Percentiles rank a stretch among this genome's conserved stretches.
Conservation (phyloP, 2,888 invertebrate species). For the Acrobasis suavella region DNA sequence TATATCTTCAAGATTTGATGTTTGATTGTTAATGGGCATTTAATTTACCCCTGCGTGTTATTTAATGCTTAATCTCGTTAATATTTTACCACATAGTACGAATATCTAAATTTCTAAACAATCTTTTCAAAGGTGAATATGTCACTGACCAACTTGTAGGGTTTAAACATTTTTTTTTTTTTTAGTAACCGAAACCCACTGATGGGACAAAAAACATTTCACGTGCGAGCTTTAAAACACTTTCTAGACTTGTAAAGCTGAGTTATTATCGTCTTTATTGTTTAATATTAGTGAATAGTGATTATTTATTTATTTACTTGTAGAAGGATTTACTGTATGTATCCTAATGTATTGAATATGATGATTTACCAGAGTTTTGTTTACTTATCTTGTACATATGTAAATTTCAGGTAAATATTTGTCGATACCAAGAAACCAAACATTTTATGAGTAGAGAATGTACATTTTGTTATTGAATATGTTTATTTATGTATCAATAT, state of each 20-base stretch:
- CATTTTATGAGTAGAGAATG: conserved; percentile 73
- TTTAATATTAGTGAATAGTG: conserved; percentile 43
- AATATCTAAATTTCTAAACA: background rate
- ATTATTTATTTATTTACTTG: conserved; percentile 69
- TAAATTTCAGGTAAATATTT: conserved; percentile 76
- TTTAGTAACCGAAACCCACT: background rate
- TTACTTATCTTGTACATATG: conserved; percentile 76
- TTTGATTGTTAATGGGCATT: background rate
- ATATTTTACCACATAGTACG: background rate
- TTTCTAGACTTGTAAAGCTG: conserved; percentile 37
- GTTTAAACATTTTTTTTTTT: no score
- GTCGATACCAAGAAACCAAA: conserved; percentile 80
- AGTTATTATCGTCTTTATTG: conserved; percentile 27
- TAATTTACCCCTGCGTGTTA: background rate
- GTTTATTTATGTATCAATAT: conserved; percentile 62
- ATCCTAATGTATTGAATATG: conserved; percentile 42
- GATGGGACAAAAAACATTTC: conserved; percentile 32
- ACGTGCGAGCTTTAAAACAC: conserved; percentile 44
- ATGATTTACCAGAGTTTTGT: conserved; percentile 68
- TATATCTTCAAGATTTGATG: conserved; percentile 1
- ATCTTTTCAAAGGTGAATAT: no score
- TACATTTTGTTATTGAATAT: conserved; percentile 75
- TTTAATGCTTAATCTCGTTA: background rate
- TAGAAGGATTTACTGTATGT: conserved; percentile 43
- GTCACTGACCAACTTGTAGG: no score